These are phyloP conservation scores for Esox lucius DNA, from an alignment of 2,797 vertebrate species.

Conservation along the genomic window DNA sequence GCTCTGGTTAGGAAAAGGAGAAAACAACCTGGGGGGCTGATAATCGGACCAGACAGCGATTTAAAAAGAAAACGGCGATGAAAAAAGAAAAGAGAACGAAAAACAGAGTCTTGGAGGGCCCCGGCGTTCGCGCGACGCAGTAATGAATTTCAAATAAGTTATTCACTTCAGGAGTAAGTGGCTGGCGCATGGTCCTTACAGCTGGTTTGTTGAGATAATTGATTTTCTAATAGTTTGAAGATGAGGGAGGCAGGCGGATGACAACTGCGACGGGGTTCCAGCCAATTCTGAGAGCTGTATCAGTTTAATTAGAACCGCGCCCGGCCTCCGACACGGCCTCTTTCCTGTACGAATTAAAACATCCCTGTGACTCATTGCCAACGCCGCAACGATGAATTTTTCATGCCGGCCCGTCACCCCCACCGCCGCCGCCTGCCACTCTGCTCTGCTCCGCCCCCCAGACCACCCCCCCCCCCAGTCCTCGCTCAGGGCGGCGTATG, in stretches of 20 bases:
- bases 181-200: conserved; percentile 86
- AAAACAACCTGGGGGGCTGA: conserved; percentile 47
- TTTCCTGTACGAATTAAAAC: conserved; percentile 82
- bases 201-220: conserved; percentile 94
- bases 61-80: conserved; percentile 6
- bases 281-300: conserved; percentile 70
- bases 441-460: conserved; percentile 50
- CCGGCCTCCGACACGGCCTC: conserved; percentile 76
- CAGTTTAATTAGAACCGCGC: conserved; percentile 84
- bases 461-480: conserved; percentile 57
- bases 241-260: conserved; percentile 77
- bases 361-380: conserved; percentile 72
- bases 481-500: conserved; percentile 74
- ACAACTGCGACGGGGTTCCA: conserved; percentile 68
- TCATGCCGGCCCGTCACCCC: conserved; percentile 46
- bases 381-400: conserved; percentile 22
- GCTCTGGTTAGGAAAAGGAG: conserved; percentile 32
- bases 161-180: conserved; percentile 92
- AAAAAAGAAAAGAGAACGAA: conserved; percentile 39
- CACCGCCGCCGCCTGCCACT: conserved; percentile 65
- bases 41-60: not conserved
- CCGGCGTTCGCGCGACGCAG: conserved; percentile 77
- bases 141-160: conserved; percentile 95
- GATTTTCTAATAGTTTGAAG: conserved; percentile 95
- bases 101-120: conserved; percentile 74